Base-by-base conservation (phyloP, 2,113 vertebrate genomes). In the Jaculus jaculus region DNA sequence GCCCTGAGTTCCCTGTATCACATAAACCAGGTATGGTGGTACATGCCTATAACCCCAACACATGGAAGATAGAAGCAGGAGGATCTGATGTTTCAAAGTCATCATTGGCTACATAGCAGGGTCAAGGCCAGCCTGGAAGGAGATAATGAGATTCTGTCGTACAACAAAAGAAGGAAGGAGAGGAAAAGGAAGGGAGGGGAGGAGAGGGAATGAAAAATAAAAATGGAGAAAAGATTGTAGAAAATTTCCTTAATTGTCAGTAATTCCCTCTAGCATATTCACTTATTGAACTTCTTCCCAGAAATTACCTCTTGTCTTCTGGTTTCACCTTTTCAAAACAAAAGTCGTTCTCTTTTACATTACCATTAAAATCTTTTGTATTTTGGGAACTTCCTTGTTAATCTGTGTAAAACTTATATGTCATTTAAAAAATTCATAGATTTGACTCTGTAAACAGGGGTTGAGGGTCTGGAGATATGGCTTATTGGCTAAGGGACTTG, bases 291-390 rank as follows among this genome's bases (percentile, higher is more conserved):
- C 66, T 39, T 58, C 7, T 89, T 68, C 42, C 34, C 90, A 58
- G 80, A 87, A 92, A 69, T 92, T 90, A 69, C 13, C 20, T 82
- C 28, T 92, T 3, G 4, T 42, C 58, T 85, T 92, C 23, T 74
- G 54, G 32, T 91, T 85, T 91, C 34, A 84, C 10, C 32, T 73
- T 17, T 51, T 80, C 65, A 77, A 74, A 74, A 91, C 17, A 34
- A 66, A 73, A 73, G 28, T 63, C 28, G 39, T 30, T 90, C 30
- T 32, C 61, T 94, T 84, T 93, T 71, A 90, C 4, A 82, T 82
- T 74, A 86, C 23, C 8, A 74, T 65, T 91, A 92, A 93, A 88
- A 32, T 95, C 42, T 72, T 16, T 91, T 78, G 81, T 69, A 37
- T 87, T 94, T 88, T 63, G 78, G 51, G 17, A 83, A 75, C 58